Evolutionary conservation across 37 sponge, comb jelly and placozoan species (phyloP), one percentile per base, ranked within the genome.

Genomic region (Bolinopsis microptera): DNA sequence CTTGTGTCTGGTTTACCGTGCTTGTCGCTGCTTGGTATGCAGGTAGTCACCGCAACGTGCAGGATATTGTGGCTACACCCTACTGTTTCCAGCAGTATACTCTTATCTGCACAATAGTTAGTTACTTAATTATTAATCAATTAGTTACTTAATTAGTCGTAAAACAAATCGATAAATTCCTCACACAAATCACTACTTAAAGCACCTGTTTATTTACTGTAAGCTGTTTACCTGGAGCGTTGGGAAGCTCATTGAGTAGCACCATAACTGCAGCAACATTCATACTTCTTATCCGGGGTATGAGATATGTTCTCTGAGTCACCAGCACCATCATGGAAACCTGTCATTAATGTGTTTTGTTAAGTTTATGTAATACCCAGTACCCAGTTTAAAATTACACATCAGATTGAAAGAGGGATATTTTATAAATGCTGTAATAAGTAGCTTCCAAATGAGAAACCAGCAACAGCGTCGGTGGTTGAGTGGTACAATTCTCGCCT

Each of bases 401-500:
- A n/a, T n/a, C n/a, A n/a, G n/a, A n/a, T 48, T 13, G 61, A 48
- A 48, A 48, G 61, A 48, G n/a, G n/a, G n/a, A n/a, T n/a, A n/a
- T n/a, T n/a, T n/a, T n/a, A n/a, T n/a, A n/a, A n/a, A n/a, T n/a
- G n/a, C n/a, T n/a, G n/a, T n/a, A 24, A 72, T 72, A 72, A 23
- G 18, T 24, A 72, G 31, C 75, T 5, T 28, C 31, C 21, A 72
- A 72, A 23, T 72, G 13, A 3, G 3, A 21, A 21, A 30, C 26
- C 31, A n/a, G 18, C 75, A 72, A 30, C 31, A 86, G 90, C 90
- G 90, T 86, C 90, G 90, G 90, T 86, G 90, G 90, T 86, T 86
- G 90, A 86, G 90, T 86, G 90, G 90, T 86, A 86, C 90, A 86
- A 86, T 86, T 86, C 90, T 86, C 90, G 90, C 90, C 90, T 86